Base-by-base conservation (phyloP, 2,113 vertebrate genomes). In the Pipa parva region DNA sequence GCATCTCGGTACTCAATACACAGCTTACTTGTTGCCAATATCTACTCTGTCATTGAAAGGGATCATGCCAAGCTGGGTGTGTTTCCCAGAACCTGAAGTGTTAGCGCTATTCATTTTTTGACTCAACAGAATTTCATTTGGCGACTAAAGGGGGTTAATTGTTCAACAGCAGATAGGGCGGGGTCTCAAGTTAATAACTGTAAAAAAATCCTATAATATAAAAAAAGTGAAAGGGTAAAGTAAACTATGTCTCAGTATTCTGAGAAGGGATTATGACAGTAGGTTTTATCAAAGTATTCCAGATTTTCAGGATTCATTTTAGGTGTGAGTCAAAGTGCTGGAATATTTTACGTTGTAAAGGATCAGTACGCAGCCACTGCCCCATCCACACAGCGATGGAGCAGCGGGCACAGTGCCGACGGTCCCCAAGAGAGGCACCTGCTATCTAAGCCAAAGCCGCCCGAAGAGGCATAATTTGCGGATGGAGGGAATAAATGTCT, bases 241-340 rank as follows among this genome's bases (percentile, higher is more conserved):
- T 18, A 22, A 55, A 26, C 29, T 39, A 60, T 70, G 48, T 59
- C 27, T 39, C 13, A 60, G 28, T 58, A 68, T 59, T 59, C 39
- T 83, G 85, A 92, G 89, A 89, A 86, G 73, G 64, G 54, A 71
- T 63, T 77, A 72, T 68, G 59, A 59, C 74, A 71, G 56, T 42
- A 71, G 78, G 62, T 77, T 63, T 62, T 27, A 39, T 39, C 36
- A n/a, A 52, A 56, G 52, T 63, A 27, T 61, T 54, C 57, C 28
- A 27, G 36, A 33, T 46, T 37, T 26, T 31, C 27, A 54, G 33
- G 25, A 13, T 31, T 29, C 29, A 39, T 54, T 70, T 37, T 51
- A 70, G 48, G 49, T 70, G 66, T 70, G 66, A 70, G 66, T 95
- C 92, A 98, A 98, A 98, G 95, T 98, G 96, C 95, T 96, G 89